These are phyloP conservation scores for Leptopilina syphax DNA, from an alignment of 2,888 invertebrate species.

Conservation along the genomic window DNA sequence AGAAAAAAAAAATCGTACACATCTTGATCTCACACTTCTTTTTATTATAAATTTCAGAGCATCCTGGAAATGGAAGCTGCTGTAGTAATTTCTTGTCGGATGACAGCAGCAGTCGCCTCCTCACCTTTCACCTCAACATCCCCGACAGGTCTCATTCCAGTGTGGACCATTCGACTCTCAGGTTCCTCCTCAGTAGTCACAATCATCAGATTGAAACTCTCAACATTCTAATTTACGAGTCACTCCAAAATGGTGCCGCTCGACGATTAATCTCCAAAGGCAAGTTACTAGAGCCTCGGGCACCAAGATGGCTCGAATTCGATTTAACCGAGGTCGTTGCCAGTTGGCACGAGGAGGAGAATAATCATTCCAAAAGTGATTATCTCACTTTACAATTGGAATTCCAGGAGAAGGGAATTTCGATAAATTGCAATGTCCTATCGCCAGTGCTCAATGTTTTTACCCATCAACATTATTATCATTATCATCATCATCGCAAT, in stretches of 20 bases:
- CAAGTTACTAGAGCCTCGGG: slow-evolving; percentile 65
- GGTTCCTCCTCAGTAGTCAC: slow-evolving; percentile 72
- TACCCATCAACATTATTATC: slow-evolving; percentile 49
- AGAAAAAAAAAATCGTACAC: background rate
- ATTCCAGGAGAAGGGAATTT: slow-evolving; percentile 68
- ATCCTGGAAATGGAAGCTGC: slow-evolving; percentile 59
- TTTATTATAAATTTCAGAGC: slow-evolving; percentile 58
- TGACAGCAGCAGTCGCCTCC: background rate
- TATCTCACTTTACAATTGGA: slow-evolving; percentile 79
- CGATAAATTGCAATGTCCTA: slow-evolving; percentile 25
- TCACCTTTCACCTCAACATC: slow-evolving; percentile 27
- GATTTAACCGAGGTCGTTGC: slow-evolving; percentile 79
- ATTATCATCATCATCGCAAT: background rate
- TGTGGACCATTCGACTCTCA: slow-evolving; percentile 77
- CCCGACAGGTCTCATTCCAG: slow-evolving; percentile 46
- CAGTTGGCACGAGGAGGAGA: slow-evolving; percentile 76
- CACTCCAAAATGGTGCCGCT: background rate
- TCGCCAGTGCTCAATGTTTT: slow-evolving; percentile 70
- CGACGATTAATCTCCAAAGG: slow-evolving; percentile 66
- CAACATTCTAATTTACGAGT: slow-evolving; percentile 64
- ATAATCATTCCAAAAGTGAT: slow-evolving; percentile 62
- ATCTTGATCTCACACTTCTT: slow-evolving; percentile 44
- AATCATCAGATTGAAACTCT: slow-evolving; percentile 49
- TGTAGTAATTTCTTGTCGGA: slow-evolving; percentile 40
- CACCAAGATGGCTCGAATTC: slow-evolving; percentile 81